Evolutionary conservation across 2,113 vertebrate genomes (phyloP).

Genomic region (Thalassarche chlororhynchos): DNA sequence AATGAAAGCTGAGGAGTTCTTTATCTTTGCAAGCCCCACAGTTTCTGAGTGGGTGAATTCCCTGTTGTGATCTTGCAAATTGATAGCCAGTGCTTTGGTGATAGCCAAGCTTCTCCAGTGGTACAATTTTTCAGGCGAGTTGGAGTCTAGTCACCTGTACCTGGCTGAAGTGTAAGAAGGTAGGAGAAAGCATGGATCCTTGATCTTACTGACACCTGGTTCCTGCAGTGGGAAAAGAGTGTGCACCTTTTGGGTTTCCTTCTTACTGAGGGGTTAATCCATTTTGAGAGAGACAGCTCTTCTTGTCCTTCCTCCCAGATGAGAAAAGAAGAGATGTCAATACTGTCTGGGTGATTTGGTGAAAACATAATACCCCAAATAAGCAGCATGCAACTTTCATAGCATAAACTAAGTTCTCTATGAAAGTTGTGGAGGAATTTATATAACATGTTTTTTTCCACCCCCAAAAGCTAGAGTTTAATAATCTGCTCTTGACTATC

Average conservation of each 20-base stretch:
- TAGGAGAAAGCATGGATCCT: neutral
- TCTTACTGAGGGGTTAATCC: neutral
- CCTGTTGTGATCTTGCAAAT: neutral
- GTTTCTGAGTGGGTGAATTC: neutral
- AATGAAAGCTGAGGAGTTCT: neutral
- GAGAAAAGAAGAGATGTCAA: neutral
- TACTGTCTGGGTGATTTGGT: neutral
- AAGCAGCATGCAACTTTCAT: neutral
- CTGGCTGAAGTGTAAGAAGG: neutral
- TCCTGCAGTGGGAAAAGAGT: neutral
- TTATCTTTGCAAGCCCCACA: neutral
- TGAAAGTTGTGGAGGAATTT: neutral
- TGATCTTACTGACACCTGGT: neutral
- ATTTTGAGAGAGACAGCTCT: neutral
- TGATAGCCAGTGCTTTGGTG: neutral
- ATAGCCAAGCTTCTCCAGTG: neutral
- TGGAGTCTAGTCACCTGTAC: neutral
- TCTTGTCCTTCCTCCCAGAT: neutral
- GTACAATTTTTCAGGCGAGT: neutral
- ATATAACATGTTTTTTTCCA: neutral
- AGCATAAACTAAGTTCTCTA: neutral
- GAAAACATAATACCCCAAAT: neutral
- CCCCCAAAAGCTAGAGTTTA: neutral
- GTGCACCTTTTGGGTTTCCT: neutral
- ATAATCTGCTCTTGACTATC: neutral